Evolutionary conservation across 2,888 invertebrate genomes (phyloP), one percentile per base, ranked within the genome.

Genomic region (Aethes cnicana): DNA sequence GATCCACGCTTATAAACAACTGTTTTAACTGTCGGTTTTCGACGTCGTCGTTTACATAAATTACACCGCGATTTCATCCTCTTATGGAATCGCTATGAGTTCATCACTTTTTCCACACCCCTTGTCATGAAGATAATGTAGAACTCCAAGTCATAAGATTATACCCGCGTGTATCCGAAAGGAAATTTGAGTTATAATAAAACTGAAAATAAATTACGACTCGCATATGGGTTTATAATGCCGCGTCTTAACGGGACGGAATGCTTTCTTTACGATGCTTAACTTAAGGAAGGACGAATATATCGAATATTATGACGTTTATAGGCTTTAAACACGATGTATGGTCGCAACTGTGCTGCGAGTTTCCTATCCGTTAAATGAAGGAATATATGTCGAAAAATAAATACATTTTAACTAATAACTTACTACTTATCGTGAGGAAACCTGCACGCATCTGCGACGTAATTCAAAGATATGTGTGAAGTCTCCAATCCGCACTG

Each of bases 111-210:
- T 16, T 57, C 75, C 74, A 65, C 30, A 43, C 23, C n/a, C 47
- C 46, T 62, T 63, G 70, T 76, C 81, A 72, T 86, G 83, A 85
- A 86, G 81, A 84, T 85, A 84, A 85, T 81, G 80, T 73, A 72
- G 66, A 73, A 81, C 77, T 75, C 75, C 76, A 67, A 74, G 72
- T 78, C 78, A 74, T 72, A 79, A 79, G 71, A 71, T 70, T 72
- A 81, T 68, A 74, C 77, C 77, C 73, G 60, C 61, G 77, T 70
- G 77, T 73, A 75, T 71, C 74, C 73, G 62, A 74, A 75, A 72
- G 79, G 80, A 81, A 79, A 82, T 84, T 81, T 77, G 78, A 83
- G 81, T 81, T 81, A 81, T 81, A 84, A 84, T 85, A 84, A 84
- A 84, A 79, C 76, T 71, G 72, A 54, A 54, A 58, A 60, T 69